Evolutionary conservation across 2,113 vertebrate species (phyloP).

Genomic region (Stegostoma tigrinum): DNA sequence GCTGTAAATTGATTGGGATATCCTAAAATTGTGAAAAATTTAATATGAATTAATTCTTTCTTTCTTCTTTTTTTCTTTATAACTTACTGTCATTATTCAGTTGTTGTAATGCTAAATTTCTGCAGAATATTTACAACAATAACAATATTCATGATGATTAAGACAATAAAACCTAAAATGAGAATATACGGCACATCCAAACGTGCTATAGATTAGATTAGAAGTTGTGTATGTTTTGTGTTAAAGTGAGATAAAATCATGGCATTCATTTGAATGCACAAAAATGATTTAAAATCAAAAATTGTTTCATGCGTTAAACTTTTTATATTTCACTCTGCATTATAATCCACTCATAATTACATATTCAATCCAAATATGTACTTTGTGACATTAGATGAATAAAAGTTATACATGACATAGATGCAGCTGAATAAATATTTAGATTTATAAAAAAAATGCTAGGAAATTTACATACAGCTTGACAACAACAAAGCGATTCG

Average conservation of each 20-base stretch:
- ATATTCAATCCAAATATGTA: background rate
- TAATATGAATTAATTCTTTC: background rate
- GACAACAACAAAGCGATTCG: background rate
- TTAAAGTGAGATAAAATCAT: background rate
- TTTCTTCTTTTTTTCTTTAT: background rate
- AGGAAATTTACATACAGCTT: background rate
- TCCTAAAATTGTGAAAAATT: background rate
- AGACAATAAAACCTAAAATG: background rate
- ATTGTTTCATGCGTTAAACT: background rate
- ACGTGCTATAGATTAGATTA: background rate
- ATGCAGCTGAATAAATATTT: slow-evolving; percentile 29
- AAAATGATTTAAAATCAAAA: background rate
- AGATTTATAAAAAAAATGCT: background rate
- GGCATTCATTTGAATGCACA: background rate
- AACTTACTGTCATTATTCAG: background rate
- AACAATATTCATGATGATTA: background rate
- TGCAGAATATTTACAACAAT: background rate
- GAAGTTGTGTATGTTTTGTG: background rate
- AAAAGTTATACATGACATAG: background rate
- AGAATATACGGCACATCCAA: background rate
- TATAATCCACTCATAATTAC: background rate
- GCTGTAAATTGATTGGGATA: background rate
- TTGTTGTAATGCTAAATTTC: background rate
- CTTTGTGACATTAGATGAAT: background rate
- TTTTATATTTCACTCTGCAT: background rate